Base-by-base conservation (phyloP, 2,888 invertebrate species). In the Lymantria monacha region DNA sequence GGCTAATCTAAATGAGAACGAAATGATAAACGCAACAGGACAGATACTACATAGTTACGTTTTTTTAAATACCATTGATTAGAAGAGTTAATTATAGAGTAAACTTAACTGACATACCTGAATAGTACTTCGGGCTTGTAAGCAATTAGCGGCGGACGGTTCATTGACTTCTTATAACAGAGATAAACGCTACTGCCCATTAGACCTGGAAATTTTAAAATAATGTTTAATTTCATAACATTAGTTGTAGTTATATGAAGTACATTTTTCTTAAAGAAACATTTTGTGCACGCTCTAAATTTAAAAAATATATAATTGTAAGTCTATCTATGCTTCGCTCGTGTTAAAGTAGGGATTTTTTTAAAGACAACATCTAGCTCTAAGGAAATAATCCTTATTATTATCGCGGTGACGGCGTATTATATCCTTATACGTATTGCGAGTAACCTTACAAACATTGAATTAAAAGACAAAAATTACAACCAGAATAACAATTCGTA, bases 161-260 rank as follows among this genome's bases (percentile, higher is more conserved):
- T 97, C 97, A 99, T 98, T 63, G 99, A 98, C 90, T 99, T 99
- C 87, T 99, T 99, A 91, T 99, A 99, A 86, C 99, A 99, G 57
- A 99, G 92, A 87, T 95, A 99, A 13, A 99, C 98, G 89, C 99
- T 98, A 74, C 98, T 98, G 48, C 99, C 99, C 84, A 96, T 94
- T 92, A 98, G 94, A 57, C 91, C 91, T 91, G 87, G 47, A 84
- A 66, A 49, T 33, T 41, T 37, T 44, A n/a, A 10, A 52, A n/a
- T n/a, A 33, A 33, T 10, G 33, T 30, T 30, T 30, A 30, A n/a
- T n/a, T n/a, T n/a, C n/a, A 22, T 41, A 14, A 41, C 9, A 7
- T 9, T 10, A 12, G n/a, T 22, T 15, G 38, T 9, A 30, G 13
- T 30, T 22, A 30, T 36, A 11, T 36, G 11, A 1, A 7, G 1